Evolutionary conservation across 1,140 invertebrate species (phyloP), one percentile per base, ranked within the genome.

Genomic region (Eriosoma lanigerum): DNA sequence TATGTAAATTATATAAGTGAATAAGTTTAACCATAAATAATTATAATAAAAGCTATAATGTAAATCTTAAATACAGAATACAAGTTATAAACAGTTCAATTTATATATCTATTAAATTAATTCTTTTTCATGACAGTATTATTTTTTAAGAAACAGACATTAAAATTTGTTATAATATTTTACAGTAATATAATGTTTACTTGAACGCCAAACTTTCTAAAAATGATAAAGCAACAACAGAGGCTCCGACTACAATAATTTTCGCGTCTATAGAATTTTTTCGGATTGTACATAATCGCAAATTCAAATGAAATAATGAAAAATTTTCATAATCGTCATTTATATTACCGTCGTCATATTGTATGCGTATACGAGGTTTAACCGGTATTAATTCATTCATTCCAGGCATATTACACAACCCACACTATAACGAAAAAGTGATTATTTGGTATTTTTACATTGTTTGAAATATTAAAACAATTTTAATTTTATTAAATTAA

Each of bases 211-310:
- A 85, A 24, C 88, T 86, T 83, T 93, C 91, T 17, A 93, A 75
- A 83, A 93, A 92, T 5, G 91, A 86, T 2, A 93, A 84, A 1
- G 90, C 91, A 12, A 90, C 90, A 60, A 90, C 88, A 62, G 92
- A 93, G 17, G 90, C 91, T 1, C 93, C 93, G 0, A 93, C 89
- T 9, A 94, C 89, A 1, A 94, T 91, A 72, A 94, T 91, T 81
- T 89, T 89, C 12, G 87, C 84, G 81, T 90, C 90, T n/a, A 90
- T 85, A 52, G 86, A 85, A 0, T 86, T 83, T 81, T 86, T 88
- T 1, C 86, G 85, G 29, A 84, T 82, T 46, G 87, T 86, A 0
- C 56, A 44, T 15, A 62, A 26, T 6, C 54, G 75, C 38, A 21
- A 24, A 15, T 78, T 78, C 10, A 78, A 62, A 17, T 78, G 75